These are phyloP conservation scores for Tachyglossus aculeatus DNA, from an alignment of 2,797 vertebrate species.

Conservation along the genomic window DNA sequence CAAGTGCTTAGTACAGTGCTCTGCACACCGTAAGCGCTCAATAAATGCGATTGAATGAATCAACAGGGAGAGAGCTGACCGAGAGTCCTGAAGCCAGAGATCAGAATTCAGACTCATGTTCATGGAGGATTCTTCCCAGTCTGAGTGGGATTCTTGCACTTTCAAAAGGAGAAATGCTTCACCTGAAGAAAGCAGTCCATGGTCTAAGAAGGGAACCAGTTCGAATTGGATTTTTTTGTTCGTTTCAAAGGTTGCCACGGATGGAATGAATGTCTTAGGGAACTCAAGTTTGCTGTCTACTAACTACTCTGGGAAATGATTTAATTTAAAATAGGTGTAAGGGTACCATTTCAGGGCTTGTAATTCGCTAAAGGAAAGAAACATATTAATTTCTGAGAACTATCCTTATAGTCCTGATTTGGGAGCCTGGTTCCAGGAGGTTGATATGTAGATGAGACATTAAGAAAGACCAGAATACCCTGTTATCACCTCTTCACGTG, in stretches of 20 bases:
- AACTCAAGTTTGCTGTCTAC: neutral
- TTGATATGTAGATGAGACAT: constrained; percentile 19
- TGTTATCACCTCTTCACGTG: constrained; percentile 2
- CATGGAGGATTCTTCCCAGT: constrained; percentile 20
- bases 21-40: too few relatives aligned
- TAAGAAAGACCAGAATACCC: constrained; percentile 28
- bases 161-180: neutral
- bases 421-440: constrained; percentile 4
- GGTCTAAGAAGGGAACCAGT: neutral
- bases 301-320: neutral
- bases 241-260: constrained; percentile 2
- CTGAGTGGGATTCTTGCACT: neutral
- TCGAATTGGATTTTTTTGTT: neutral
- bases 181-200: neutral
- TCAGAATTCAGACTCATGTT: constrained; percentile 8
- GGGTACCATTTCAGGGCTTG: constrained; percentile 16
- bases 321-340: neutral
- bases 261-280: neutral
- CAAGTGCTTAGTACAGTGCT: too few relatives aligned
- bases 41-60: too few relatives aligned
- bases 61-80: neutral
- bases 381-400: constrained; percentile 16
- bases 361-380: constrained; percentile 24
- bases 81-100: neutral
- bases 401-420: neutral